Base-by-base conservation (phyloP, 2,888 invertebrate species). In the Steromphala cineraria region DNA sequence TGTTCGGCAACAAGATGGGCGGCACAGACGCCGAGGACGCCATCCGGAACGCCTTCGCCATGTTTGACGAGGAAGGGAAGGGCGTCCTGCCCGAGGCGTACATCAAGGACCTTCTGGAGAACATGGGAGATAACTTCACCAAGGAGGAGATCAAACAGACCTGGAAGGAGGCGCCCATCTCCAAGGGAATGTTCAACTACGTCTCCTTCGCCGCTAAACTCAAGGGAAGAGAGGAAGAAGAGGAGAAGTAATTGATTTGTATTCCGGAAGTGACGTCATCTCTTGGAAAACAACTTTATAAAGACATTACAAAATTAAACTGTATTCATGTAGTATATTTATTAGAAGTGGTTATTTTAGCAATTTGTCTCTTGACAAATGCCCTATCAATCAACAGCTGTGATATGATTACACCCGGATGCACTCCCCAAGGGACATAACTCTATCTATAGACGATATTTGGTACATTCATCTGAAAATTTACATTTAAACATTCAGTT, bases 1-100 rank as follows among this genome's bases (percentile, higher is more conserved):
- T 93, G 76, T 93, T 93, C 85, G 93, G 93, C 83, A 93, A 93
- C 81, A 93, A 93, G 85, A 83, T 93, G 77, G 90, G 89, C 81
- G 93, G 93, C 85, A 94, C 94, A 77, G 94, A 94, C 88, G 93
- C 94, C 80, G 94, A 94, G 84, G 91, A 92, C 77, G 93, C 94
- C 52, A 90, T 94, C 82, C 90, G 93, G 82, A 93, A 94, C 83
- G 94, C 94, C 80, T 94, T 94, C 90, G 92, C 92, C 84, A 94
- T 94, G 94, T 94, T 94, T 87, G 94, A 94, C 88, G 91, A 92
- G 87, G 93, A 92, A 55, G 92, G 91, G 82, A 91, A 90, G 67
- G 94, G 94, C 74, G 88, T 88, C 84, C 90, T 94, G 85, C 89
- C 91, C 82, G 94, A 94, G 88, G 94, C 94, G 78, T 93, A 93